These are phyloP conservation scores for Chaenogobius annularis DNA, from an alignment of 2,113 vertebrate species.

Conservation along the genomic window DNA sequence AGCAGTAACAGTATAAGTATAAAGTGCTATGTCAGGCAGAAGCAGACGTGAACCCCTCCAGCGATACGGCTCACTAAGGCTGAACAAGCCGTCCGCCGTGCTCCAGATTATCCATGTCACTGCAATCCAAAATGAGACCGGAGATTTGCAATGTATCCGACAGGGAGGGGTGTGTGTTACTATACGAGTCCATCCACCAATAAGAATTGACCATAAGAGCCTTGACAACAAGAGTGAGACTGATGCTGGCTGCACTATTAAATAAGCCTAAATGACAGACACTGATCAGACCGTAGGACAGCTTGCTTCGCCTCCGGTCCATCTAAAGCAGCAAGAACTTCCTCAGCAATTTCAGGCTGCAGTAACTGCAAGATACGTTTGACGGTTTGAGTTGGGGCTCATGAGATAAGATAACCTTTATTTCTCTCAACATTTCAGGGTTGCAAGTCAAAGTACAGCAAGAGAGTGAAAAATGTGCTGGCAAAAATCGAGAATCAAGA, in stretches of 20 bases:
- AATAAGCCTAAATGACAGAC: neutral
- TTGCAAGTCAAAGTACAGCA: too few species aligned
- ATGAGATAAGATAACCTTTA: too few species aligned
- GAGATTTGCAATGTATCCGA: slow-evolving; percentile 46
- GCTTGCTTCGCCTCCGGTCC: neutral
- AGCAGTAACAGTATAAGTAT: slow-evolving; percentile 41
- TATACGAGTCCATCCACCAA: slow-evolving; percentile 6
- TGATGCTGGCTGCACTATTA: neutral
- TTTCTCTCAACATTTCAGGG: too few species aligned
- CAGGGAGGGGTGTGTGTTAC: slow-evolving; percentile 23
- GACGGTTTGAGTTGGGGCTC: too few species aligned
- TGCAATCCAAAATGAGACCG: slow-evolving; percentile 50
- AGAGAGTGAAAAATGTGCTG: too few species aligned
- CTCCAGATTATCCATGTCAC: slow-evolving; percentile 55
- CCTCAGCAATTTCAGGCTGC: too few species aligned
- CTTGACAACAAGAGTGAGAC: neutral
- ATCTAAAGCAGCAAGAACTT: neutral
- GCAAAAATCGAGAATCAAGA: too few species aligned
- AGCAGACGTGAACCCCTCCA: slow-evolving; percentile 40
- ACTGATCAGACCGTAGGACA: neutral
- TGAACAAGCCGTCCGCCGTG: slow-evolving; percentile 44
- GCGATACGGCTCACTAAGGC: slow-evolving; percentile 36
- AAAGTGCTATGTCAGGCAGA: slow-evolving; percentile 53
- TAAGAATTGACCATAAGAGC: neutral
- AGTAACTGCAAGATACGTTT: neutral